Conservation (phyloP, 2,888 invertebrate genomes). For the Epistrophe eligans region DNA sequence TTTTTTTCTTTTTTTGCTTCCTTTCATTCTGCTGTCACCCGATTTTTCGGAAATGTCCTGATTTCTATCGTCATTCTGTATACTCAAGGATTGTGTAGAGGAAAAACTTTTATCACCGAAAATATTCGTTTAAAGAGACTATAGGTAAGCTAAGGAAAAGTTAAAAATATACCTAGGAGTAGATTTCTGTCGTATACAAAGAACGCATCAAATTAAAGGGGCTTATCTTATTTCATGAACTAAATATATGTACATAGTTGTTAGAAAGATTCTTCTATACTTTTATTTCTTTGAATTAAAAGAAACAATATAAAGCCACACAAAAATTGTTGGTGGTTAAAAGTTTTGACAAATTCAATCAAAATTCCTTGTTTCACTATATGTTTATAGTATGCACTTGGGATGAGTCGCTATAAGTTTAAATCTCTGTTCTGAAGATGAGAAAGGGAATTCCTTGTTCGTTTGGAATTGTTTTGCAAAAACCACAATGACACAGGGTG, state of each 20-base stretch:
- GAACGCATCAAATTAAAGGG: conserved; percentile 1
- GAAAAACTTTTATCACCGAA: conserved; percentile 14
- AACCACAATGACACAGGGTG: conserved; percentile 12
- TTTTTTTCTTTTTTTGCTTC: neutral
- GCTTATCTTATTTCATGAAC: neutral
- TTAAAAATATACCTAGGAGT: neutral
- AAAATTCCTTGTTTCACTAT: conserved; percentile 50
- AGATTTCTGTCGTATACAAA: neutral
- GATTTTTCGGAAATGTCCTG: conserved; percentile 26
- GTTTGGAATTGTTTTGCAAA: conserved; percentile 31
- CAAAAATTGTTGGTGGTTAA: conserved; percentile 44
- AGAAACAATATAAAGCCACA: conserved; percentile 31
- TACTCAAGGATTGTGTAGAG: neutral
- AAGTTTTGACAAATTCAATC: conserved; percentile 66
- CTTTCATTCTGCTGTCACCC: conserved; percentile 11
- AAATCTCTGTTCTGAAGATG: neutral
- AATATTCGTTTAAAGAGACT: neutral
- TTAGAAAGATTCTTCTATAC: neutral
- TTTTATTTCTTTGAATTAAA: neutral
- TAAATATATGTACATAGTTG: neutral
- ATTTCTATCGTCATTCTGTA: conserved; percentile 6
- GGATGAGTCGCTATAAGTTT: neutral
- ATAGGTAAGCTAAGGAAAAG: neutral
- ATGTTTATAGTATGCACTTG: neutral
- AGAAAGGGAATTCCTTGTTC: neutral